Base-by-base conservation (phyloP, 2,113 vertebrate genomes). In the Nanger granti region DNA sequence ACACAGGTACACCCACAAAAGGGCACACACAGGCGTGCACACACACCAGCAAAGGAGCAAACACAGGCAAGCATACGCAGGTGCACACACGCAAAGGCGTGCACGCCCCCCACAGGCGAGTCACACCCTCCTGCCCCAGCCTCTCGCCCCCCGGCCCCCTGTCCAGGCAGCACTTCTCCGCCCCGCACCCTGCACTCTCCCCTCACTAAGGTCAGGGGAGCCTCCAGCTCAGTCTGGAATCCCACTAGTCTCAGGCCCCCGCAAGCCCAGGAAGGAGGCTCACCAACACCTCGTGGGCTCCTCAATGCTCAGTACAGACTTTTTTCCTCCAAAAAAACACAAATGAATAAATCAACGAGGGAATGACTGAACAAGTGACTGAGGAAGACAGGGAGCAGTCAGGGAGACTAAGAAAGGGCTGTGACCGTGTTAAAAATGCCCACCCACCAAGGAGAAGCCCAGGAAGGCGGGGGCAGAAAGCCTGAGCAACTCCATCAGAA, bases 71-170 rank as follows among this genome's bases (percentile, higher is more conserved):
- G 15, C 3, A 3, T 44, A 84, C 10, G 2, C 69, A 12, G 22
- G 14, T 0, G 9, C 37, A 41, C 69, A 24, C n/a, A 12, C 0
- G 1, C 29, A 41, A 28, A 29, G 7, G 15, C 5, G 5, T 79
- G 73, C 73, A 24, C 7, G 24, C 29, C 13, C 13, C 12, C 59
- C 22, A 5, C 5, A 15, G 44, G 11, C 14, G 6, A 22, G 11
- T 34, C 11, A 0, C 20, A 29, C 47, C 59, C 12, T 31, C 8
- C 34, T 1, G 7, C 34, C 52, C 18, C 0, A 2, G 34, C 60
- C 44, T 29, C 28, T 62, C 22, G 22, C 2, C 57, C 2, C 2
- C 2, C 1, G 2, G 59, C 8, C 4, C 52, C 57, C 20, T 8
- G 7, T 69, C 26, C 80, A 2, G 29, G 18, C 18, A 3, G 12